phyloP scores from a whole-genome alignment of 2,888 invertebrate species.

The Electrophaes corylata region DNA sequence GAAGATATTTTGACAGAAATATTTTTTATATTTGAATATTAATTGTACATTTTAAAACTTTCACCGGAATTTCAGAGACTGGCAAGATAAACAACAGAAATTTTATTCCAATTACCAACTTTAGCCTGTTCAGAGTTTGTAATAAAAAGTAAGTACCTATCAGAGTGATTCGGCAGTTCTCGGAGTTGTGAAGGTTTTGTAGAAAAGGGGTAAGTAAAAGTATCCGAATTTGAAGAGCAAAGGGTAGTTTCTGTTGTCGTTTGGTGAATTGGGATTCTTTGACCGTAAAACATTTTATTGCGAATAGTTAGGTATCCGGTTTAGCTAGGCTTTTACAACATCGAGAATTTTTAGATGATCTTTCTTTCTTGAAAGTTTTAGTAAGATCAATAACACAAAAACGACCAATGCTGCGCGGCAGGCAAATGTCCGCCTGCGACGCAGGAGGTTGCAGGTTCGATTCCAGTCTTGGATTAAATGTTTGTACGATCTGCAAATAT shows the following conservation, averaged over 20 bases:
- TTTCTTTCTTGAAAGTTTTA: not conserved
- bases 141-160: constrained; percentile 22
- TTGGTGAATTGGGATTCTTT: not conserved
- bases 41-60: not conserved
- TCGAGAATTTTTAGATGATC: not conserved
- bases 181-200: constrained; percentile 11
- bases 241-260: constrained; percentile 15
- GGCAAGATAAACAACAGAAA: constrained; percentile 15
- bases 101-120: constrained; percentile 27
- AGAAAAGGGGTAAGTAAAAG: constrained; percentile 18
- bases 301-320: constrained; percentile 8
- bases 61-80: not conserved
- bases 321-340: constrained; percentile 5
- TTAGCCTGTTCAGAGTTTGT: constrained; percentile 12
- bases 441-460: too few species aligned
- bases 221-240: constrained; percentile 17
- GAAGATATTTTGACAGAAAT: too few species aligned
- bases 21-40: too few species aligned
- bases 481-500: too few species aligned
- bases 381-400: not conserved
- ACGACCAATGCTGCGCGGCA: too few species aligned
- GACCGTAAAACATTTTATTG: constrained; percentile 20
- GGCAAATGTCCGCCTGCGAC: too few species aligned
- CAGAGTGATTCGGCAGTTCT: not conserved
- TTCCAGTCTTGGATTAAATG: too few species aligned